Evolutionary conservation across 2,888 invertebrate species (phyloP).

Genomic region (Oasisia sp.): DNA sequence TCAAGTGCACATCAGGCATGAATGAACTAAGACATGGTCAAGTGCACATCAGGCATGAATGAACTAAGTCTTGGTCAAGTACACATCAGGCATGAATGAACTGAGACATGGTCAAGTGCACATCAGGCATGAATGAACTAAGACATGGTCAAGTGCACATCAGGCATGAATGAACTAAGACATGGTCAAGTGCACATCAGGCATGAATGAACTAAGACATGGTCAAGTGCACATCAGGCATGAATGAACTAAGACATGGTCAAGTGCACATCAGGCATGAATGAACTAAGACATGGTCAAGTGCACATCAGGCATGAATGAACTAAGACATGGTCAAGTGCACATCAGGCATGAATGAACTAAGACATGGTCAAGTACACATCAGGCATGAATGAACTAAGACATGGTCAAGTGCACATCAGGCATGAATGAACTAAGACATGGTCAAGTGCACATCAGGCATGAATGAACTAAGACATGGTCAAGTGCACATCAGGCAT

Average conservation of each 20-base stretch:
- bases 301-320: too few species aligned
- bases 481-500: too few species aligned
- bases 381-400: too few species aligned
- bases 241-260: not conserved
- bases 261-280: too few species aligned
- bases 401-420: too few species aligned
- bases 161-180: not conserved
- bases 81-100: not conserved
- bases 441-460: too few species aligned
- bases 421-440: too few species aligned
- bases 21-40: not conserved
- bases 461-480: too few species aligned
- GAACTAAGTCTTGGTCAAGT: not conserved
- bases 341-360: too few species aligned
- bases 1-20: not conserved
- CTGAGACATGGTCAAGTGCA: not conserved
- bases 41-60: not conserved
- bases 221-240: not conserved
- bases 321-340: too few species aligned
- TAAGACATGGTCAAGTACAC: too few species aligned
- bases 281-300: too few species aligned
- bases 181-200: not conserved
- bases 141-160: not conserved
- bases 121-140: not conserved
- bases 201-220: not conserved